A percentile compares a stretch with the other conserved stretches of the same genome.
phyloP scores from a whole-genome alignment of 2,113 vertebrate species.

The Anolis carolinensis region DNA sequence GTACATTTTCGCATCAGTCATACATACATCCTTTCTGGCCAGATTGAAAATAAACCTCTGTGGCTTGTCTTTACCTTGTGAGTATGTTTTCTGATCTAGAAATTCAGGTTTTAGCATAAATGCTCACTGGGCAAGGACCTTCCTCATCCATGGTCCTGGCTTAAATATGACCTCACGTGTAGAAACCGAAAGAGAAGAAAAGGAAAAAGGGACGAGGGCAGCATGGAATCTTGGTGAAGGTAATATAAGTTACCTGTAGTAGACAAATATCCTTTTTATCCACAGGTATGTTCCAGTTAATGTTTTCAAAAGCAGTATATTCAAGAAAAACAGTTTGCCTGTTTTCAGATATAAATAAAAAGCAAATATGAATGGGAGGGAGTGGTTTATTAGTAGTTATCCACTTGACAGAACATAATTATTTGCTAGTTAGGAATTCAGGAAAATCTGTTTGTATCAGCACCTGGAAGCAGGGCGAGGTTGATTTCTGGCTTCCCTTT shows the following conservation, averaged over 20 bases:
- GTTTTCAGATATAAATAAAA: slow-evolving; percentile 24
- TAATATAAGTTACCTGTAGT: slow-evolving; percentile 6
- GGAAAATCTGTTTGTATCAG: slow-evolving; percentile 10
- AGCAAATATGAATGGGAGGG: not conserved
- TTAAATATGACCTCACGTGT: too few species aligned
- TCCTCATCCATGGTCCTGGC: too few species aligned
- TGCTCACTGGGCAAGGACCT: too few species aligned
- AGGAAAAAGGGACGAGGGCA: not conserved
- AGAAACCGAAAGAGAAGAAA: not conserved
- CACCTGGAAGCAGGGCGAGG: slow-evolving; percentile 22
- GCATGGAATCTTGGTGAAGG: not conserved
- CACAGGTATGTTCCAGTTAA: not conserved
- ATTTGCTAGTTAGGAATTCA: slow-evolving; percentile 31
- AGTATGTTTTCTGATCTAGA: too few species aligned
- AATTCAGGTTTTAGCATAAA: too few species aligned
- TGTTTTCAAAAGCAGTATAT: slow-evolving; percentile 38
- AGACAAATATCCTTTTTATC: slow-evolving; percentile 11
- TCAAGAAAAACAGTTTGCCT: slow-evolving; percentile 14
- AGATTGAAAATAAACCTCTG: too few species aligned
- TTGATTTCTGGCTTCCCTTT: not conserved
- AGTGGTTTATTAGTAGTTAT: slow-evolving; percentile 26
- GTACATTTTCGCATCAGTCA: too few species aligned
- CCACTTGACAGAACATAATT: slow-evolving; percentile 16
- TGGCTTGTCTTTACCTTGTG: too few species aligned
- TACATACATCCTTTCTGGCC: too few species aligned